Conservation (phyloP, 2,888 invertebrate genomes). For the Bruchidius siliquastri region DNA sequence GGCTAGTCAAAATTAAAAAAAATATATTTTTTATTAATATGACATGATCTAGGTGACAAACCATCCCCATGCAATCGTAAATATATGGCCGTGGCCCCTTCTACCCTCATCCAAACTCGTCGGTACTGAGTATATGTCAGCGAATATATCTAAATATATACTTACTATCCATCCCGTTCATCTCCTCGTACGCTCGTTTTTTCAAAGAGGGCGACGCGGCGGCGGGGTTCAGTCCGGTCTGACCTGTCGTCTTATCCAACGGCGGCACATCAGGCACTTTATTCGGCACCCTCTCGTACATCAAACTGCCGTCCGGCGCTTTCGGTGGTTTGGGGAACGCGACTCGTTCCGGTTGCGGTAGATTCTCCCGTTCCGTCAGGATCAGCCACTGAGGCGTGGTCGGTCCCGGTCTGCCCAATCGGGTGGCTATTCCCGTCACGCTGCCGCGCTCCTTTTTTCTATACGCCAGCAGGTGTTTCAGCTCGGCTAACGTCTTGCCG, state of each 20-base stretch:
- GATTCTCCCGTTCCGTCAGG: conserved; percentile 67
- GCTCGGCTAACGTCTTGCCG: conserved; percentile 51
- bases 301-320: conserved; percentile 81
- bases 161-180: conserved; percentile 85
- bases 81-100: too few relatives aligned
- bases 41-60: too few relatives aligned
- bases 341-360: conserved; percentile 75
- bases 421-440: conserved; percentile 68
- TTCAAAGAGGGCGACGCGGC: conserved; percentile 63
- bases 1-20: too few relatives aligned
- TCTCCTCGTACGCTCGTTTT: conserved; percentile 82
- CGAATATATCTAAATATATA: conserved; percentile 25
- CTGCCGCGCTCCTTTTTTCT: conserved; percentile 58
- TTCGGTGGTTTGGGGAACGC: conserved; percentile 90
- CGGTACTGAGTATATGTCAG: background rate
- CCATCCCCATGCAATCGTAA: too few relatives aligned
- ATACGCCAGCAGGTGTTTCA: conserved; percentile 54
- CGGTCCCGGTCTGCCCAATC: conserved; percentile 60
- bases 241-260: background rate
- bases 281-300: conserved; percentile 82
- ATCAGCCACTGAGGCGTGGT: conserved; percentile 62
- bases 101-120: too few relatives aligned
- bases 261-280: conserved; percentile 33
- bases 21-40: too few relatives aligned
- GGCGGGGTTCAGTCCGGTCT: conserved; percentile 61